Evolutionary conservation across 1,140 invertebrate species (phyloP), one percentile per base, ranked within the genome.

Genomic region (Drosophila yakuba): DNA sequence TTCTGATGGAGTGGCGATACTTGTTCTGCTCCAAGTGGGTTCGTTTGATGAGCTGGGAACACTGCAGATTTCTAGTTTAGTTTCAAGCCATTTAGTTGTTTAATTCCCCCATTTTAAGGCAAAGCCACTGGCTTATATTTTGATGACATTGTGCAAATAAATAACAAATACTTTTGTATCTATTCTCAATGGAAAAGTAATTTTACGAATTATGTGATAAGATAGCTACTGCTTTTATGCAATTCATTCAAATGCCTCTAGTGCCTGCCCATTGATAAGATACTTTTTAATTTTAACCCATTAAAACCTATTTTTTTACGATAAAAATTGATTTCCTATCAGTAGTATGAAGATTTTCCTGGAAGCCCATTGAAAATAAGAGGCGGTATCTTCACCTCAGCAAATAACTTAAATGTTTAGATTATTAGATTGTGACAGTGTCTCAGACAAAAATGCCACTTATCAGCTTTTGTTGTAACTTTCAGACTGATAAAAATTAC

Each of bases 1-100:
- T 66, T 14, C 60, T 88, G 75, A 88, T 86, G 86, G 82, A 86
- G 82, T 82, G 69, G 74, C 73, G 56, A 81, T 86, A 61, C 73
- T 73, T 57, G 67, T 76, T 72, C 62, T 35, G 61, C 25, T 15
- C 48, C 25, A 43, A 66, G 45, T 64, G 23, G 52, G 45, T 25
- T 38, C 8, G 14, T 28, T 52, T 48, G 55, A 60, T 25, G 36
- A 48, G 12, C 52, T 25, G 36, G 35, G 32, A 17, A 28, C 20
- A 23, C 4, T 54, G 35, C 3, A 45, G 7, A 28, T 20, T 15
- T 4, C 14, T n/a, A 32, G 58, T 20, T 20, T 28, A 17, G n/a
- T 25, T 25, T 14, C 2, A n/a, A 12, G 8, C 0, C 15, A 1
- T 10, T 15, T 3, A 14, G 5, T 7, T n/a, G 17, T 8, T 8